Percentiles rank a stretch among this genome's conserved stretches.
Evolutionary conservation across 1,140 invertebrate species (phyloP).

Genomic region (Anastatus disparis): DNA sequence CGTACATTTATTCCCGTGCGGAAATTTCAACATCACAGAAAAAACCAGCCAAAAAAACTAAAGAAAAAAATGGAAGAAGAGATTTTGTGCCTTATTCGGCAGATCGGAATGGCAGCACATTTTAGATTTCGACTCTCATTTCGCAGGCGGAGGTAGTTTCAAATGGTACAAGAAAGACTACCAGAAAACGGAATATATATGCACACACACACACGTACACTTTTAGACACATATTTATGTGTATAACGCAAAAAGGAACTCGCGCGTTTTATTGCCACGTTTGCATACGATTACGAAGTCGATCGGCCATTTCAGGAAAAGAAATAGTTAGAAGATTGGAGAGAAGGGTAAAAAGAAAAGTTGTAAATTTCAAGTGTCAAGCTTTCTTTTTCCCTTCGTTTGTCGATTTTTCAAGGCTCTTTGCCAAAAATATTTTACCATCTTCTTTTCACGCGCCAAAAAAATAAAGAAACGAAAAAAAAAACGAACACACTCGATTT

Average conservation of each 20-base stretch:
- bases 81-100: not conserved
- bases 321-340: not conserved
- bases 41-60: no score
- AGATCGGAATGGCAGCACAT: conserved; percentile 12
- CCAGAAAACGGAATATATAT: no score
- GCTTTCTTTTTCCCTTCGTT: not conserved
- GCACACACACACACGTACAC: no score
- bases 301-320: conserved; percentile 20
- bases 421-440: conserved; percentile 5
- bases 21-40: no score
- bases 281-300: conserved; percentile 42
- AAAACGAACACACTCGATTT: not conserved
- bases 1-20: no score
- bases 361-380: conserved; percentile 15
- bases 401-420: not conserved
- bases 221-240: no score
- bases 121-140: conserved; percentile 28
- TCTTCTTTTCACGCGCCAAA: no score
- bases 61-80: not conserved
- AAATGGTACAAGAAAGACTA: not conserved
- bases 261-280: conserved; percentile 41
- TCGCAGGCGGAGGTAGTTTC: not conserved
- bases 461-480: no score
- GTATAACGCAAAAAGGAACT: not conserved
- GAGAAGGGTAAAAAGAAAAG: conserved; percentile 8